Base-by-base conservation (phyloP, 1,140 invertebrate species). In the Achatina immaculata region DNA sequence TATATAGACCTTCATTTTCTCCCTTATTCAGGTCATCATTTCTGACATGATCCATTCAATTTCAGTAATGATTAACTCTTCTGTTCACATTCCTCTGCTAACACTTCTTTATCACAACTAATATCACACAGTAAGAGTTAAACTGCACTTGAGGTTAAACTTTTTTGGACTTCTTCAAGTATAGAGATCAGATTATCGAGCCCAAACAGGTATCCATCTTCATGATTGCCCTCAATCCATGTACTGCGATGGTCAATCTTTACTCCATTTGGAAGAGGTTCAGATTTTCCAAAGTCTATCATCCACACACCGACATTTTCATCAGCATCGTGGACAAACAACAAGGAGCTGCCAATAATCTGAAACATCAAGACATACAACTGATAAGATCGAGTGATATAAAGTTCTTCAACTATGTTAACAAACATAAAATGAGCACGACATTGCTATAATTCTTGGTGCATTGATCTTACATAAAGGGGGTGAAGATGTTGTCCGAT, bases 251-350 rank as follows among this genome's bases (percentile, higher is more conserved):
- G 98, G 81, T 94, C 94, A 78, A 99, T 95, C 72, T 89, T 92
- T 66, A 95, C 89, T 76, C 94, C 93, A 0, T 94, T 93, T 1
- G 96, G 96, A 68, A 99, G 92, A 24, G 94, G 94, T 69, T 96
- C 93, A 1, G 97, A 98, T 91, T 99, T 99, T 14, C 97, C 98
- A 92, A 99, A 99, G 92, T 99, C 98, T 78, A 99, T 99, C 92
- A 99, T 94, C 98, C 98, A 99, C 21, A 99, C 94, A 81, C 95
- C 95, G 7, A 97, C 96, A 43, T 86, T 83, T 86, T 95, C 95
- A 78, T 94, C 93, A 28, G 94, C 93, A 89, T 99, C 97, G 91
- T 99, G 98, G 11, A 99, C 96, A 91, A 99, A 99, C 45, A 99
- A 93, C 69, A 99, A 91, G 36, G 97, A 98, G 89, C 96, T 98